Base-by-base conservation (phyloP, 2,888 invertebrate species). In the Callosobruchus maculatus region DNA sequence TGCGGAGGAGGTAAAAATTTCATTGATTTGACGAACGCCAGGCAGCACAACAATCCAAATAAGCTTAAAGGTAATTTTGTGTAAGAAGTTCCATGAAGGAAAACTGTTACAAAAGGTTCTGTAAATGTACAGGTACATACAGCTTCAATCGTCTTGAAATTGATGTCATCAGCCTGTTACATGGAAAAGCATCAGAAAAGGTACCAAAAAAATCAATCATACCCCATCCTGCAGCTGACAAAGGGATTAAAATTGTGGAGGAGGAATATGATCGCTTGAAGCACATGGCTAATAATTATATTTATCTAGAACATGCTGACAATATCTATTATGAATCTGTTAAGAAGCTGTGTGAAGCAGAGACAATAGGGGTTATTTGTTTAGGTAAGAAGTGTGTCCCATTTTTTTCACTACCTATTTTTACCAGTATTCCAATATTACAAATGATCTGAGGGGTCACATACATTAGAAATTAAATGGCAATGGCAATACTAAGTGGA, bases 131-230 rank as follows among this genome's bases (percentile, higher is more conserved):
- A 49, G 49, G 77, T 9, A 70, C 79, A 1, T 77, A 79, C 30
- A 77, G 77, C 0, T 81, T 80, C 73, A 78, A 79, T 66, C 72
- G 79, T 72, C 77, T 73, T 72, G 81, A 81, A 77, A 79, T 81
- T 31, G 73, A 69, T 0, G 74, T 70, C 4, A 77, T 80, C 31
- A 77, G 76, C 70, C 73, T 70, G 22, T 67, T 78, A 5, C 77
- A 76, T 68, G 26, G 21, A n/a, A 76, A 77, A 72, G n/a, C 67
- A 9, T 70, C 70, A 3, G 72, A 77, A 68, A 70, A 78, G 9
- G 21, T 68, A 71, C 13, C 70, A 26, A 49, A 20, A 66, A 68
- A 69, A 22, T 68, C 1, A 7, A 68, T 20, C 20, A 68, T 68
- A 21, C 68, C 18, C 22, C 21, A 68, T 68, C 5, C 13, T 68